Evolutionary conservation across 2,797 vertebrate species (phyloP).

Genomic region (Eleutherodactylus coqui): DNA sequence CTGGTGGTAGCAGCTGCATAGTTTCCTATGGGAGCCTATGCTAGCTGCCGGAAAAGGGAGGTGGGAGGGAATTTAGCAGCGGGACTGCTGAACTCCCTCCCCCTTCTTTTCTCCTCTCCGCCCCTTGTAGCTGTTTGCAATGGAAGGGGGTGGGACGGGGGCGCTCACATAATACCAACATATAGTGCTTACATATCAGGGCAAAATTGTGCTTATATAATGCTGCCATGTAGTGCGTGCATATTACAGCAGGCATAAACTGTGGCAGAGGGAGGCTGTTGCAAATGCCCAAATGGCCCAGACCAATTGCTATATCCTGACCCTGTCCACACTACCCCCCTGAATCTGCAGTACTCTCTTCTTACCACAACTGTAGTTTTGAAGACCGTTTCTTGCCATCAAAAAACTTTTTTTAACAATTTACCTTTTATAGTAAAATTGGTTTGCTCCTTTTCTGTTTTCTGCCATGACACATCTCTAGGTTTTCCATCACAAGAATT

Average conservation of each 20-base stretch:
- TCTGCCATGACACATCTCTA: conserved; percentile 73
- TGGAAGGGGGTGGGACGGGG: no score
- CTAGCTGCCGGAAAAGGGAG: no score
- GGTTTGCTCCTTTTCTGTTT: conserved; percentile 65
- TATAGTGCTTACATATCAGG: not conserved
- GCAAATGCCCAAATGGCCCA: not conserved
- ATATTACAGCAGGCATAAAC: not conserved
- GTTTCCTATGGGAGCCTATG: no score
- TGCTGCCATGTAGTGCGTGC: no score
- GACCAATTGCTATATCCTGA: not conserved
- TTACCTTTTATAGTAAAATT: conserved; percentile 75
- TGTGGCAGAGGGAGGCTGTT: not conserved
- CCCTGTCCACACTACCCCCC: not conserved
- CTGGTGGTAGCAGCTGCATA: no score
- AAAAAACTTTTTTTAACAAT: no score
- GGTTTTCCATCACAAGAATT: not conserved
- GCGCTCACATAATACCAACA: not conserved
- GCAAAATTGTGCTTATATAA: no score
- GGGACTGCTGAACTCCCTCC: no score
- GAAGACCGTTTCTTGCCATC: no score
- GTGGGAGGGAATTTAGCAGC: no score
- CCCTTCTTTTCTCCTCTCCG: no score
- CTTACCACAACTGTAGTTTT: not conserved
- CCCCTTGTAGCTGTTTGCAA: no score
- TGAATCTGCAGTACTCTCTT: not conserved